Evolutionary conservation across 2,888 invertebrate species (phyloP), one percentile per base, ranked within the genome.

Genomic region (Lithophane semibrunnea): DNA sequence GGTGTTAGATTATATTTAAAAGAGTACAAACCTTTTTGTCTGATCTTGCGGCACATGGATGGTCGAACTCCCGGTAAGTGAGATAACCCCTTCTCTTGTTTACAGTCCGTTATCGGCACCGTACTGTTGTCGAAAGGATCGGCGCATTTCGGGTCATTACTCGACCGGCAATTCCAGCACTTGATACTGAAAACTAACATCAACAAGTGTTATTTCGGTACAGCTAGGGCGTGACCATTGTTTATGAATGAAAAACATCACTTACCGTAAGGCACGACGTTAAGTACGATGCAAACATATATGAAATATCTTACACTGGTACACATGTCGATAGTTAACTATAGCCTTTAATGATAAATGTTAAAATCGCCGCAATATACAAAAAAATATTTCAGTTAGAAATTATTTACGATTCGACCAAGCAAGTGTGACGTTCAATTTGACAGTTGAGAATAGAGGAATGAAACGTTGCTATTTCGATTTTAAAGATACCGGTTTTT

Each of bases 111-210:
- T 70, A 99, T 98, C 0, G 98, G 98, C 78, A 99, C 97, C 0
- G 99, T 98, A 52, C 97, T 97, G 91, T 99, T 99, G 93, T 99
- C 99, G 90, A 99, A 99, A 0, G 99, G 99, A 96, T 99, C 99
- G 0, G 98, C 98, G 92, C 99, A 99, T 95, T 99, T 98, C 1
- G 99, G 98, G 94, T 99, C 99, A 75, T 97, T 98, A 91, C 98
- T 98, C 0, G 99, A 99, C 84, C 99, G 97, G 91, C 99, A 99
- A 73, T 98, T 98, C 99, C 99, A 99, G 91, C 99, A 99, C 96
- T 99, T 99, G 68, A 98, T 98, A 77, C 97, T 96, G 69, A 95
- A 92, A 84, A 97, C 98, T 98, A 75, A 70, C 44, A 79, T 65
- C 60, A 79, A 75, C 56, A 83, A 70, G 58, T 75, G 73, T 80